Conservation (phyloP, 1,140 invertebrate genomes). For the Brachionus koreanus region DNA sequence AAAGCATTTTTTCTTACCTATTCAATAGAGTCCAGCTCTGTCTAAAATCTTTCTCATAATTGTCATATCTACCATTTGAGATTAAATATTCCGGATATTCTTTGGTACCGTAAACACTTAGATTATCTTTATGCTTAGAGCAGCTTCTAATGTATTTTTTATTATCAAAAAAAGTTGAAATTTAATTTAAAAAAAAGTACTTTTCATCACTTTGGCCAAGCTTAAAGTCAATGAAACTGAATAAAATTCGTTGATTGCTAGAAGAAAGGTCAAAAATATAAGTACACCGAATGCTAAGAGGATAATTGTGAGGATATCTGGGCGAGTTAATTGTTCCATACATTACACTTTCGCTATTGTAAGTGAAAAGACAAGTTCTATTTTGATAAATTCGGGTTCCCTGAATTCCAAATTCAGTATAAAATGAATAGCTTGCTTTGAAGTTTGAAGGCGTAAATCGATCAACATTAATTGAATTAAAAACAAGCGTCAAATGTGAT, state of each 20-base stretch:
- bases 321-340: constrained; percentile 89
- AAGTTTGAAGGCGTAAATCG: constrained; percentile 18
- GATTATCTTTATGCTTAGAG: neutral
- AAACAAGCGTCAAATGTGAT: neutral
- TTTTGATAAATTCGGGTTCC: constrained; percentile 30
- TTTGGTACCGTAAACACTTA: constrained; percentile 11
- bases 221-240: constrained; percentile 88
- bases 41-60: neutral
- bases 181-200: neutral
- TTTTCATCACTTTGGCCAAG: constrained; percentile 48
- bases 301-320: constrained; percentile 89
- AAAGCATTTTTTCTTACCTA: neutral
- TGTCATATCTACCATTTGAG: neutral
- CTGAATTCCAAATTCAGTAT: constrained; percentile 33
- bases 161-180: neutral
- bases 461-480: constrained; percentile 19
- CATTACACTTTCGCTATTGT: constrained; percentile 76
- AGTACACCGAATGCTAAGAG: constrained; percentile 83
- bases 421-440: constrained; percentile 15
- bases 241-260: constrained; percentile 72
- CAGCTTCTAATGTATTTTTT: neutral
- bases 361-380: constrained; percentile 74
- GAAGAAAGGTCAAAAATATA: constrained; percentile 68
- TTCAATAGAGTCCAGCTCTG: constrained; percentile 13
- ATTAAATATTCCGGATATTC: neutral